Base-by-base conservation (phyloP, 2,888 invertebrate genomes). In the Orthosia incerta region DNA sequence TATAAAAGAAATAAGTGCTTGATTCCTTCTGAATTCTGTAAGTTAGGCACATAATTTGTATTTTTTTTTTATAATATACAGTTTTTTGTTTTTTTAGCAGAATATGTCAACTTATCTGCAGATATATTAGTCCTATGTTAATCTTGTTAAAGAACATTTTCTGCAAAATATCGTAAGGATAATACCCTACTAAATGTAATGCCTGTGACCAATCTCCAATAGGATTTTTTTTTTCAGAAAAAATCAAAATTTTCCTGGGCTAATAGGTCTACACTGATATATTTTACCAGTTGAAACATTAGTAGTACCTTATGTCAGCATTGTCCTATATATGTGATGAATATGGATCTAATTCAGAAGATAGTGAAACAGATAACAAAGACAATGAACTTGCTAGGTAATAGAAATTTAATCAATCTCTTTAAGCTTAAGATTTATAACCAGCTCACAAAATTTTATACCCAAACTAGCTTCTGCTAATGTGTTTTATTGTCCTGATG, bases 281-380 rank as follows among this genome's bases (percentile, higher is more conserved):
- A 16, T 55, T 13, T 55, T 26, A 20, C 39, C 31, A 51, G 26
- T 77, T 74, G 20, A n/a, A 20, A 74, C 46, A 48, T 71, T 55
- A 74, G n/a, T 20, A 53, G 60, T 39, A 64, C 68, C 76, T 73
- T 80, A 96, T 96, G 96, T 95, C 96, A 89, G 91, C 91, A 67
- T 88, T 96, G 85, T 91, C 93, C 39, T 91, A 83, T 78, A 86
- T 96, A 85, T 82, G 91, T 89, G 93, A 91, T 68, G 93, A 92
- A 67, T 96, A 96, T 87, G 91, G 91, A 63, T 94, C 94, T 39
- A 92, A 92, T 83, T 93, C 94, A 12, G 94, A 94, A 73, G 92
- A 93, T 50, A 91, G 90, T 84, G 93, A 92, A 72, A 62, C 63
- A 67, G 81, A 62, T 55, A 63, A 16, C 26, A 69, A 71, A 79